Conservation (phyloP, 1,140 invertebrate species). For the Drosophila watanabei region DNA sequence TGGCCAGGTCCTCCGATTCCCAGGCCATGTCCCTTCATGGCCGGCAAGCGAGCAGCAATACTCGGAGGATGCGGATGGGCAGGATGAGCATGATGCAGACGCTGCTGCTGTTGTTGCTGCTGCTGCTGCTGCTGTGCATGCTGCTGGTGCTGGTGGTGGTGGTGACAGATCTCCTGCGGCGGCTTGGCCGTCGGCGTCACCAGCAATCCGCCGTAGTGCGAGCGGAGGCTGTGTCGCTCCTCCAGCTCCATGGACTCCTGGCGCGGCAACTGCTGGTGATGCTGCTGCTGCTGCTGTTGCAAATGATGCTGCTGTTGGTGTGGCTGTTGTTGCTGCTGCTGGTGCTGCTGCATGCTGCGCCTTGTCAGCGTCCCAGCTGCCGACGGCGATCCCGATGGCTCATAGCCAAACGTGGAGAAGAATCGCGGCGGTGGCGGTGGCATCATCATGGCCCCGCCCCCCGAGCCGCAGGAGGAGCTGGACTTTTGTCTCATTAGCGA, state of each 20-base stretch:
- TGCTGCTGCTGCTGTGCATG: constrained; percentile 58
- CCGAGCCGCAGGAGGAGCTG: constrained; percentile 56
- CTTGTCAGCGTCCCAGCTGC: constrained; percentile 56
- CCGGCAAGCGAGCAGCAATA: constrained; percentile 48
- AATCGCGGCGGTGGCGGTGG: constrained; percentile 70
- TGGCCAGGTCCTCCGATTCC: constrained; percentile 21
- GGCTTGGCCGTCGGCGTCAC: constrained; percentile 51
- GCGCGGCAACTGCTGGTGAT: constrained; percentile 59
- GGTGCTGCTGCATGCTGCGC: constrained; percentile 70
- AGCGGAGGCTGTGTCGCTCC: constrained; percentile 54
- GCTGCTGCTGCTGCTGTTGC: constrained; percentile 62
- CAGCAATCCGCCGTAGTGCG: constrained; percentile 71
- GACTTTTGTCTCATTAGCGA: constrained; percentile 83
- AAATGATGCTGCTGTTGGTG: constrained; percentile 49
- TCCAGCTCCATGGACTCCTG: constrained; percentile 52
- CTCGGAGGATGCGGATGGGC: constrained; percentile 57
- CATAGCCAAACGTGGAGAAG: constrained; percentile 85
- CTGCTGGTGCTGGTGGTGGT: constrained; percentile 82
- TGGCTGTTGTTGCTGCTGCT: constrained; percentile 19
- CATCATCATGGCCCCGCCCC: constrained; percentile 41
- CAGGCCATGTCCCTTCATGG: constrained; percentile 86
- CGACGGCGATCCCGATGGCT: constrained; percentile 63
- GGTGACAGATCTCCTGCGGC: constrained; percentile 77
- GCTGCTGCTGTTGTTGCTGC: constrained; percentile 43
- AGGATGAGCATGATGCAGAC: constrained; percentile 59